These are phyloP conservation scores for Batillaria attramentaria DNA, from an alignment of 1,140 invertebrate species.

Conservation along the genomic window DNA sequence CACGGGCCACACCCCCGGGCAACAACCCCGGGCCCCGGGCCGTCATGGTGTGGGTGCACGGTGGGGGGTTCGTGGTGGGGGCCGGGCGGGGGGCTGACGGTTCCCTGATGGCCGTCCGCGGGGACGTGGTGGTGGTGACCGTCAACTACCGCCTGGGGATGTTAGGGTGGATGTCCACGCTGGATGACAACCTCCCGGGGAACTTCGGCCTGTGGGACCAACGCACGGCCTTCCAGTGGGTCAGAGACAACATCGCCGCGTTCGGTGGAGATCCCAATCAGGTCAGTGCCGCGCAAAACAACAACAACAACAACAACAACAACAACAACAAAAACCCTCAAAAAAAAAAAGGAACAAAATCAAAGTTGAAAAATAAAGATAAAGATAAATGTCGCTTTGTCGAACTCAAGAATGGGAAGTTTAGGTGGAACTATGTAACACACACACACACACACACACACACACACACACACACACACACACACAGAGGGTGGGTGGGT, in stretches of 20 bases:
- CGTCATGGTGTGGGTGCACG: slow-evolving; percentile 32
- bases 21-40: not conserved
- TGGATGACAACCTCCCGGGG: slow-evolving; percentile 15
- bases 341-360: not conserved
- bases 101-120: slow-evolving; percentile 8
- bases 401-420: not conserved
- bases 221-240: slow-evolving; percentile 76
- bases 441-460: slow-evolving; percentile 17
- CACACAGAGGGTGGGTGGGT: not conserved
- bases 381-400: not conserved
- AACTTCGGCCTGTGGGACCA: slow-evolving; percentile 73
- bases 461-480: slow-evolving; percentile 16
- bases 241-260: slow-evolving; percentile 66
- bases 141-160: slow-evolving; percentile 37
- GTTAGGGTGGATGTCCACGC: slow-evolving; percentile 29
- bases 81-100: slow-evolving; percentile 12
- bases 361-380: not conserved
- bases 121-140: slow-evolving; percentile 31
- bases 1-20: slow-evolving; percentile 74
- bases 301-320: not conserved
- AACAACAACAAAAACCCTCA: too few relatives aligned
- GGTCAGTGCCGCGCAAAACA: slow-evolving; percentile 28
- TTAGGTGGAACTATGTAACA: not conserved
- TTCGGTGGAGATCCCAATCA: slow-evolving; percentile 57
- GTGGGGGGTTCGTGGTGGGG: slow-evolving; percentile 23